Evolutionary conservation across 2,113 vertebrate genomes (phyloP), one percentile per base, ranked within the genome.

Genomic region (Halcyon senegalensis): DNA sequence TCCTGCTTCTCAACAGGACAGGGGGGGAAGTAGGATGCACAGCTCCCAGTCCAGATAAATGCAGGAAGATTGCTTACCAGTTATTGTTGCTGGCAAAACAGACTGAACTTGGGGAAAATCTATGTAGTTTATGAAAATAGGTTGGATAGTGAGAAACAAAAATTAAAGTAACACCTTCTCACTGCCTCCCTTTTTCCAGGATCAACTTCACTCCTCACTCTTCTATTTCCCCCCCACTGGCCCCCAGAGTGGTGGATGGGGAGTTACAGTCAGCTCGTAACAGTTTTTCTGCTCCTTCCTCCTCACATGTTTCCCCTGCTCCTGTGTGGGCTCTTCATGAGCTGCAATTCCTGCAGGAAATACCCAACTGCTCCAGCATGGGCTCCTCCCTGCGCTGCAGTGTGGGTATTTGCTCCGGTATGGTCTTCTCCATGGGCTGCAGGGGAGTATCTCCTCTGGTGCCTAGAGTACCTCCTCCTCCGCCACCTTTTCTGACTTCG

Each of bases 171-270:
- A 28, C 21, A 58, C 19, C 14, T 69, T 78, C 59, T 30, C 11
- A 21, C 48, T 73, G 53, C 24, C 11, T 68, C 20, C 43, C 8
- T 51, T 83, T 79, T 78, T 59, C n/a, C 55, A 84, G 82, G 23
- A 19, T 48, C 39, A 27, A 1, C 43, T 64, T 87, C 3, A 15
- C 11, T 78, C 31, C 25, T 7, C 8, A 58, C 28, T 70, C 13
- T 35, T 68, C 7, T 23, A 0, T 73, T 70, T 48, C 8, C 2
- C 69, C 31, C 4, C 5, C 23, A 3, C 3, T 3, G 3, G 13
- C 46, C 39, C 28, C 23, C 33, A 48, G 58, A 17, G 17, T 0
- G 0, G 39, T 62, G 33, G 16, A 20, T 60, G 30, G 28, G 5
- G 6, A 21, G 4, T 83, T 74, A 30, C 7, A 7, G 25, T 41